Conservation (phyloP, 2,888 invertebrate species). For the Eristalinus aeneus region DNA sequence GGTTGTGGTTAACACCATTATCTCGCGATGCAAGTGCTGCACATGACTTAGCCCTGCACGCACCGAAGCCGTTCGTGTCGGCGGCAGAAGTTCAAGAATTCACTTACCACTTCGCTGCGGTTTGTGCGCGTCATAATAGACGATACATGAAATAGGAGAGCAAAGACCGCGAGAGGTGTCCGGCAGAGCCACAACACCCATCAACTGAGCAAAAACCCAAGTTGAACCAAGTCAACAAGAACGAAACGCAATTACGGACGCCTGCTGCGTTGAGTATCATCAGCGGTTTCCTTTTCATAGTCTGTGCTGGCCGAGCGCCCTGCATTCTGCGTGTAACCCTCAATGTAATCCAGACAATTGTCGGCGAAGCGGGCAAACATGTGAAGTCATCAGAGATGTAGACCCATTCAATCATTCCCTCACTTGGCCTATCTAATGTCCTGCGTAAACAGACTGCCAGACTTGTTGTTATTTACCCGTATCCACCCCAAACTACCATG, state of each 20-base stretch:
- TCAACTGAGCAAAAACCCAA: neutral
- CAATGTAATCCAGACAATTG: slow-evolving; percentile 2
- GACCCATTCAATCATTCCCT: neutral
- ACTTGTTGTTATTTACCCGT: slow-evolving; percentile 2
- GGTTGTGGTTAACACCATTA: slow-evolving; percentile 20
- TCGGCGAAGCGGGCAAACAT: slow-evolving; percentile 28
- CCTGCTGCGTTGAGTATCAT: slow-evolving; percentile 10
- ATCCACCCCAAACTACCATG: neutral
- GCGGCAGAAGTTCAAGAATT: neutral
- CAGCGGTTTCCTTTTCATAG: slow-evolving; percentile 30
- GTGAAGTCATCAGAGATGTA: neutral
- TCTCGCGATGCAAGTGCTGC: slow-evolving; percentile 7
- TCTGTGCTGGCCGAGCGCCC: slow-evolving; percentile 7
- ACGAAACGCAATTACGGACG: neutral
- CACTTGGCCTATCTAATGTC: slow-evolving; percentile 25
- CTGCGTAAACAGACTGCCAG: slow-evolving; percentile 32
- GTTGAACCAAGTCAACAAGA: neutral
- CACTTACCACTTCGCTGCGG: neutral
- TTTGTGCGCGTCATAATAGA: slow-evolving; percentile 19
- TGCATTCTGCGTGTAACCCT: neutral
- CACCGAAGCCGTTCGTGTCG: neutral
- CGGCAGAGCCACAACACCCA: neutral
- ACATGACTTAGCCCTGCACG: neutral
- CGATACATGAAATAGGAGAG: neutral
- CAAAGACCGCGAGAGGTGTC: neutral